Percentiles rank a stretch among this genome's conserved stretches.
Conservation (phyloP, 2,888 invertebrate species). For the Cephus pulcher region DNA sequence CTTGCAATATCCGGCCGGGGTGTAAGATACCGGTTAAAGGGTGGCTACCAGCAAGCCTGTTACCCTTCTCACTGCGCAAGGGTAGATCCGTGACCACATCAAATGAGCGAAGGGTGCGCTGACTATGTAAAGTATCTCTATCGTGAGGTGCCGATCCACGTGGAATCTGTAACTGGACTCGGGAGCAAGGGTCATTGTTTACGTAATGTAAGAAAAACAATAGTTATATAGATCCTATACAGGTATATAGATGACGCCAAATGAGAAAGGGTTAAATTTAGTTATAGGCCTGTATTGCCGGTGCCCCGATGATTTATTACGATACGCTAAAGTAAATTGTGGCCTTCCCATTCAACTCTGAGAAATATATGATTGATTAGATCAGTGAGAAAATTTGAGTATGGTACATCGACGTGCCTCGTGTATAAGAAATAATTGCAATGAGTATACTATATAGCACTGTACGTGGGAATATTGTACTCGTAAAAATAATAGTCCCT, state of each 20-base stretch:
- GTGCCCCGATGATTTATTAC: not conserved
- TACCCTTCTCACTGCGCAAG: constrained; percentile 27
- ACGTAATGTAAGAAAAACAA: not conserved
- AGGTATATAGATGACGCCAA: too few relatives aligned
- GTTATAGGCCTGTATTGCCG: not conserved
- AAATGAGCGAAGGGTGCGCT: constrained; percentile 12
- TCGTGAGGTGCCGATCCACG: not conserved
- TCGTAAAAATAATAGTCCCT: not conserved
- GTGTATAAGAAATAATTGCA: not conserved
- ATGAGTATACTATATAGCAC: not conserved
- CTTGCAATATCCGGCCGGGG: constrained; percentile 54
- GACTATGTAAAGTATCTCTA: constrained; percentile 23
- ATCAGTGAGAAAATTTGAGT: not conserved
- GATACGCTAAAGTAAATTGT: not conserved
- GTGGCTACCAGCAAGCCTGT: constrained; percentile 36
- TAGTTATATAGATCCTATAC: not conserved
- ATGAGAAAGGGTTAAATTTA: too few relatives aligned
- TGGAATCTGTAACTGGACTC: not conserved
- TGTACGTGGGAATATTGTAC: not conserved
- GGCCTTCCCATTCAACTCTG: not conserved
- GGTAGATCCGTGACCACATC: constrained; percentile 19
- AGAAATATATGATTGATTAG: not conserved
- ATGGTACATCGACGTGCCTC: not conserved
- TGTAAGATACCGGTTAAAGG: constrained; percentile 51
- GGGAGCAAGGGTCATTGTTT: not conserved